Percentiles rank a stretch among this genome's conserved stretches.
Evolutionary conservation across 2,113 vertebrate species (phyloP).

Genomic region (Chaenogobius annularis): DNA sequence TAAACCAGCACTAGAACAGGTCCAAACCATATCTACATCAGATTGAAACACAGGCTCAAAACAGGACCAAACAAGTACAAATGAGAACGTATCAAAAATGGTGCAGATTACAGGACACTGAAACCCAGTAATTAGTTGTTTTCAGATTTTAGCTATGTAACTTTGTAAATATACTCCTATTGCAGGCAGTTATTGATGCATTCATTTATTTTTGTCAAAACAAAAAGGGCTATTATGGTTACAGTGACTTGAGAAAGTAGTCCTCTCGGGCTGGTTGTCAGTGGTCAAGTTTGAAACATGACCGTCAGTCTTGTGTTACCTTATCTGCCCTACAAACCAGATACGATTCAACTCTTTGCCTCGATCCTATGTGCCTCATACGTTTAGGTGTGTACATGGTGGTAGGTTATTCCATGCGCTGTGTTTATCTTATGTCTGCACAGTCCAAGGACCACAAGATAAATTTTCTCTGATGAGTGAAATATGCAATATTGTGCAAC

Average conservation of each 20-base stretch:
- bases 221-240: background rate
- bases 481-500: background rate
- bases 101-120: background rate
- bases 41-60: no score
- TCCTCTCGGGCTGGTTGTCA: background rate
- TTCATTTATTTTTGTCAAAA: background rate
- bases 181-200: background rate
- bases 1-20: no score
- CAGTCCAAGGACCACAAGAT: background rate
- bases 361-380: background rate
- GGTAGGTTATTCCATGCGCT: background rate
- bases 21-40: no score
- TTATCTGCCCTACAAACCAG: conserved; percentile 25
- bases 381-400: background rate
- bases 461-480: background rate
- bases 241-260: background rate
- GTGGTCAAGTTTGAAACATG: conserved; percentile 25
- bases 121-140: background rate
- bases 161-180: no score
- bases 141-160: background rate
- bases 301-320: conserved; percentile 30
- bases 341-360: background rate
- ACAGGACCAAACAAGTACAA: no score
- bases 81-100: background rate
- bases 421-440: background rate